phyloP scores from a whole-genome alignment of 2,113 vertebrate species.

The Sarotherodon lohbergeri region DNA sequence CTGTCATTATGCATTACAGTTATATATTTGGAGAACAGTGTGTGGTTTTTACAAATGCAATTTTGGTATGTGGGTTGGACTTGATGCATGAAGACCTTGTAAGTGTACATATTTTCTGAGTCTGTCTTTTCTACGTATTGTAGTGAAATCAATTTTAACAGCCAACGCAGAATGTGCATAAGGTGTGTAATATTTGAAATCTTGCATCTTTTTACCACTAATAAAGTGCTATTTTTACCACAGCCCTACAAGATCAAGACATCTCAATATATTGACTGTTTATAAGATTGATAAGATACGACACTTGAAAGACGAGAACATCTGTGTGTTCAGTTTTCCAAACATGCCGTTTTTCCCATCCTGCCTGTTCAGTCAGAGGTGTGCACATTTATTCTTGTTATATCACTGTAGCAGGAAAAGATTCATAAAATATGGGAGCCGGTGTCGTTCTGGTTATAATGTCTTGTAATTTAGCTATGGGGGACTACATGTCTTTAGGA shows the following conservation, averaged over 20 bases:
- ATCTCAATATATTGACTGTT: neutral
- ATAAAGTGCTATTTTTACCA: neutral
- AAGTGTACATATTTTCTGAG: neutral
- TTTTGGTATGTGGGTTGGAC: neutral
- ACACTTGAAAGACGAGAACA: neutral
- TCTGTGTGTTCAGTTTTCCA: neutral
- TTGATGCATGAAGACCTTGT: neutral
- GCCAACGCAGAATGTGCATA: neutral
- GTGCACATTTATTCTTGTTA: neutral
- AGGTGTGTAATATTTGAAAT: neutral
- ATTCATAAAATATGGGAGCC: neutral
- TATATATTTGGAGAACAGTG: neutral
- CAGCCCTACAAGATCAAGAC: neutral
- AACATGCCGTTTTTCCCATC: neutral
- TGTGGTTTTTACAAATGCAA: neutral
- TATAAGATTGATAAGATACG: neutral
- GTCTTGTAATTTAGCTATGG: neutral
- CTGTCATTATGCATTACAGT: neutral
- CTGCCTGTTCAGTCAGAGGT: neutral
- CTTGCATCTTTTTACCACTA: neutral
- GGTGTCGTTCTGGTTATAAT: neutral
- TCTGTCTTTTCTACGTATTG: neutral
- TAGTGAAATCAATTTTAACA: neutral
- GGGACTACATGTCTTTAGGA: neutral
- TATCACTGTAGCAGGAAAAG: neutral